phyloP scores from a whole-genome alignment of 2,797 vertebrate genomes.

The Neostethus bicornis region DNA sequence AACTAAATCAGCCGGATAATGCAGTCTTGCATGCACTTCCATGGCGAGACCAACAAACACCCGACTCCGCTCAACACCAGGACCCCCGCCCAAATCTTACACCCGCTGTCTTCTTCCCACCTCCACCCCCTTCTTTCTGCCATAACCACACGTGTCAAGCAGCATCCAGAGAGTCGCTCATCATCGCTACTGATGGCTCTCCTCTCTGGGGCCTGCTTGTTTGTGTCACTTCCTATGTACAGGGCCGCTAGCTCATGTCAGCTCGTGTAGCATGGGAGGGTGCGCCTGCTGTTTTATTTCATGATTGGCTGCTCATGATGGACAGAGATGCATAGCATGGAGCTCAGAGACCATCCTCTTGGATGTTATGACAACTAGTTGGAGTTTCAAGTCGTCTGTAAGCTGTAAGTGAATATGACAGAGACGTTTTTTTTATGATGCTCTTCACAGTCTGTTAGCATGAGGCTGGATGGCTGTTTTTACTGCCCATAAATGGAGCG shows the following conservation, averaged over 20 bases:
- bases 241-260: slow-evolving; percentile 80
- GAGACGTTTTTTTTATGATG: slow-evolving; percentile 67
- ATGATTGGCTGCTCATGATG: slow-evolving; percentile 69
- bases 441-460: slow-evolving; percentile 75
- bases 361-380: slow-evolving; percentile 71
- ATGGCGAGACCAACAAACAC: slow-evolving; percentile 47
- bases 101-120: slow-evolving; percentile 56
- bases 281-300: slow-evolving; percentile 74
- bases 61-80: slow-evolving; percentile 20
- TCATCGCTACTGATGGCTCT: slow-evolving; percentile 87
- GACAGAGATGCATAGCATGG: slow-evolving; percentile 35
- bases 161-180: slow-evolving; percentile 85
- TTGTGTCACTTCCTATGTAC: slow-evolving; percentile 89
- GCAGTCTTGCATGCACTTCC: slow-evolving; percentile 71
- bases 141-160: slow-evolving; percentile 83
- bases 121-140: slow-evolving; percentile 56
- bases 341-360: slow-evolving; percentile 47
- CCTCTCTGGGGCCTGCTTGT: slow-evolving; percentile 85
- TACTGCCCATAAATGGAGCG: slow-evolving; percentile 78
- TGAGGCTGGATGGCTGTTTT: slow-evolving; percentile 71
- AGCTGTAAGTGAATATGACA: slow-evolving; percentile 71
- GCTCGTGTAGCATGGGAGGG: slow-evolving; percentile 58
- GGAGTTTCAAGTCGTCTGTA: slow-evolving; percentile 51
- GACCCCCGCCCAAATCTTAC: slow-evolving; percentile 11
- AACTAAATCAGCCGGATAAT: slow-evolving; percentile 99